Conservation (phyloP, 2,113 vertebrate species). For the Dipodomys merriami region DNA sequence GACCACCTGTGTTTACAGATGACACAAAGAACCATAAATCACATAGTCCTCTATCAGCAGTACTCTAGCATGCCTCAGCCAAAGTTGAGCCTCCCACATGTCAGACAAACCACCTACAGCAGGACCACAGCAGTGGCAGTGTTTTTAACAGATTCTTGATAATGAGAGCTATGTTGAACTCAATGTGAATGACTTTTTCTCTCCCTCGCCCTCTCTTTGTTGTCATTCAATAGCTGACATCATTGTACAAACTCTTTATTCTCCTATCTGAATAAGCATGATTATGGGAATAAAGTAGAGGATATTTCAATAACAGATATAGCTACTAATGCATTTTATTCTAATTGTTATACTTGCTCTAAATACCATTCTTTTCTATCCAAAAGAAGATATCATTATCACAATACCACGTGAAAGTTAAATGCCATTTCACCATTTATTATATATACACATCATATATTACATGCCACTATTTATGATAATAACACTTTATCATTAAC, state of each 20-base stretch:
- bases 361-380: background rate
- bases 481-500: background rate
- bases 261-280: background rate
- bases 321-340: background rate
- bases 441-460: background rate
- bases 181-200: background rate
- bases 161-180: constrained; percentile 38
- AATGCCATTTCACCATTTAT: background rate
- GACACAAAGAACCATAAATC: background rate
- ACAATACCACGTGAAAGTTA: background rate
- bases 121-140: background rate
- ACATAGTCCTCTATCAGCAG: background rate
- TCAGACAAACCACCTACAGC: constrained; percentile 48
- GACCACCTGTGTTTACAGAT: constrained; percentile 41
- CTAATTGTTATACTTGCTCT: background rate
- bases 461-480: background rate
- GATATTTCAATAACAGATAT: background rate
- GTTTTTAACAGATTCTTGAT: background rate
- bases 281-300: background rate
- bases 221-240: background rate
- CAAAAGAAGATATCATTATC: background rate
- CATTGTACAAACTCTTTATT: background rate
- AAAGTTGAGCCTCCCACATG: constrained; percentile 11
- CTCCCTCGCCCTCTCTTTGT: background rate
- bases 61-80: background rate